A percentile compares a stretch with the other conserved stretches of the same genome.
Evolutionary conservation across 1,140 invertebrate species (phyloP).

Genomic region (Temnothorax nylanderi): DNA sequence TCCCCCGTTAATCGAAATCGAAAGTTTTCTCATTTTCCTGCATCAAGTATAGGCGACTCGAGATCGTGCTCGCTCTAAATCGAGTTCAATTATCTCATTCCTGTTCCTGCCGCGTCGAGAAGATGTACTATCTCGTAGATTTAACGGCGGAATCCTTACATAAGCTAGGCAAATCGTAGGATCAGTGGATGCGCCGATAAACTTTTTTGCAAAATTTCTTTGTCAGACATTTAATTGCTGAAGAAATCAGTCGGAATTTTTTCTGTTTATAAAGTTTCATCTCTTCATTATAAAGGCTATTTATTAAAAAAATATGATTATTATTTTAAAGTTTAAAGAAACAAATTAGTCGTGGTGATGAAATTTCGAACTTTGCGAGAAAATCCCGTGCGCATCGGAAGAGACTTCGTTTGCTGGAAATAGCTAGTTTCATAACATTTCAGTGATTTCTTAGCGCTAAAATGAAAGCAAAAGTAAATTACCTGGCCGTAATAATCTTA

Average conservation of each 20-base stretch:
- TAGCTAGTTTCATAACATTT: constrained; percentile 38
- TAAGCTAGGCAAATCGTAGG: constrained; percentile 14
- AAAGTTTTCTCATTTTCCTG: constrained; percentile 67
- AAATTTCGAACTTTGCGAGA: constrained; percentile 1
- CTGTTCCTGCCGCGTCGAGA: neutral
- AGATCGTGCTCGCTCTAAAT: neutral
- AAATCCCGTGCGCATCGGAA: neutral
- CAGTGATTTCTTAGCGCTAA: neutral
- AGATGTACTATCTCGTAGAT: constrained; percentile 27
- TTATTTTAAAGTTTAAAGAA: neutral
- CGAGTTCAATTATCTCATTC: constrained; percentile 21
- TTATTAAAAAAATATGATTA: constrained; percentile 2
- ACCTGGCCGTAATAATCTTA: constrained; percentile 4
- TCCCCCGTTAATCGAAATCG: constrained; percentile 54
- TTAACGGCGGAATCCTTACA: constrained; percentile 1
- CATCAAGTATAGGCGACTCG: constrained; percentile 6
- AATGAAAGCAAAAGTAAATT: constrained; percentile 37
- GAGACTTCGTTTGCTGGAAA: constrained; percentile 1
- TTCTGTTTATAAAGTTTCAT: neutral
- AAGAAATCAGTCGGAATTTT: neutral
- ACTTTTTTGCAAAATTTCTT: neutral
- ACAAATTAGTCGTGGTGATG: neutral
- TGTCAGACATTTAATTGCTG: neutral
- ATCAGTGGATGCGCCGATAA: neutral
- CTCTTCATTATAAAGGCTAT: neutral